Conservation (phyloP, 2,113 vertebrate species). For the Riparia riparia region DNA sequence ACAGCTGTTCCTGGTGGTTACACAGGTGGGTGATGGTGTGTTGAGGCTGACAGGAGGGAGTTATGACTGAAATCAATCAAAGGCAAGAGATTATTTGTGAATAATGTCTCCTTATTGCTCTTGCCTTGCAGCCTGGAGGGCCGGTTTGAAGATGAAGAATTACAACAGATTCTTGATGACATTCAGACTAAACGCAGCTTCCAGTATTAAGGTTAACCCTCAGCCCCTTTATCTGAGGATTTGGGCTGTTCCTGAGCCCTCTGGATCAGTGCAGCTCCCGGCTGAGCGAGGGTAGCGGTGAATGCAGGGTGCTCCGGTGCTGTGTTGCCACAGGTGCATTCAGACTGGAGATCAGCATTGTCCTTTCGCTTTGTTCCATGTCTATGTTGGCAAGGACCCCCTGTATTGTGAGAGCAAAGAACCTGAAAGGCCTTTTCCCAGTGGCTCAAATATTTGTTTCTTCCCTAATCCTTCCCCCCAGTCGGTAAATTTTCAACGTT, state of each 20-base stretch:
- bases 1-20: not conserved
- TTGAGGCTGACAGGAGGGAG: not conserved
- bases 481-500: not conserved
- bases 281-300: not conserved
- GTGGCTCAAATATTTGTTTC: not conserved
- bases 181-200: slow-evolving; percentile 99
- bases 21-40: not conserved
- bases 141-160: slow-evolving; percentile 94
- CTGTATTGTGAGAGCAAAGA: not conserved
- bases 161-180: slow-evolving; percentile 97
- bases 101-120: not conserved
- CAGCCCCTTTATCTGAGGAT: not conserved
- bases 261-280: not conserved
- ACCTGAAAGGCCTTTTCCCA: not conserved
- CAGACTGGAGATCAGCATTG: not conserved
- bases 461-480: not conserved
- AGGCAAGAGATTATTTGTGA: not conserved
- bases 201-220: slow-evolving; percentile 82
- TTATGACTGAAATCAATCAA: not conserved
- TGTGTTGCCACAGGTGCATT: not conserved
- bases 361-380: not conserved
- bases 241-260: not conserved
- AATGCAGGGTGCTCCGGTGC: not conserved
- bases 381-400: not conserved
- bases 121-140: slow-evolving; percentile 87